Base-by-base conservation (phyloP, 2,797 vertebrate species). In the Aratinga solstitialis region DNA sequence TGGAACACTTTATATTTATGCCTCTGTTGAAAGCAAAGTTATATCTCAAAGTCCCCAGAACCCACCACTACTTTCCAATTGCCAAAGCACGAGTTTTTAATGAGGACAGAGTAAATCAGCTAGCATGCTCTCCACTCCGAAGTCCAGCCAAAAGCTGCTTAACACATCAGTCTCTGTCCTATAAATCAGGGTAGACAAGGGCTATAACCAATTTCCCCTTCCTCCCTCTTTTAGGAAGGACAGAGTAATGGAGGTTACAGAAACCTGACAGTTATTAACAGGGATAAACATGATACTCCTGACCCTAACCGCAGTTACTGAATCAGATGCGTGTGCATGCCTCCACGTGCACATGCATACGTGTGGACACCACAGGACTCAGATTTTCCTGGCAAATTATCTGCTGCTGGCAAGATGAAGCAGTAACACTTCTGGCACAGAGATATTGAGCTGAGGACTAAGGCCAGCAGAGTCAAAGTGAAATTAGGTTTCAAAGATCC, bases 301-400 rank as follows among this genome's bases (percentile, higher is more conserved):
- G 91, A 93, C 92, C 94, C 56, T 59, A 89, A 13, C 43, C 0
- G 0, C 90, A n/a, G 93, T 92, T 45, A 32, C 75, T 74, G 84
- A 84, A 74, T 90, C 81, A 61, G 88, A 95, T 30, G 61, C 0
- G 1, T 13, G 78, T 30, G 94, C 87, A 40, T 26, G 65, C 42
- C 72, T 87, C 53, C 68, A 13, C 3, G 26, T 2, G 2, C 47
- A 24, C 63, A 63, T 1, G 4, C 87, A 85, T 13, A 30, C 67
- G 75, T 34, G 32, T 0, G 22, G 78, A 87, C n/a, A 8, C 56
- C 45, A 29, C 34, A 42, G 84, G 32, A 84, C 90, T 96, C 94
- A 95, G 56, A 93, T 95, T 97, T 97, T 96, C 95, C 93, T 96
- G 94, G 96, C 95, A 90, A 77, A 29, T 21, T 50, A 9, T 92